Evolutionary conservation across 2,113 vertebrate species (phyloP), one percentile per base, ranked within the genome.

Genomic region (Chunga burmeisteri): DNA sequence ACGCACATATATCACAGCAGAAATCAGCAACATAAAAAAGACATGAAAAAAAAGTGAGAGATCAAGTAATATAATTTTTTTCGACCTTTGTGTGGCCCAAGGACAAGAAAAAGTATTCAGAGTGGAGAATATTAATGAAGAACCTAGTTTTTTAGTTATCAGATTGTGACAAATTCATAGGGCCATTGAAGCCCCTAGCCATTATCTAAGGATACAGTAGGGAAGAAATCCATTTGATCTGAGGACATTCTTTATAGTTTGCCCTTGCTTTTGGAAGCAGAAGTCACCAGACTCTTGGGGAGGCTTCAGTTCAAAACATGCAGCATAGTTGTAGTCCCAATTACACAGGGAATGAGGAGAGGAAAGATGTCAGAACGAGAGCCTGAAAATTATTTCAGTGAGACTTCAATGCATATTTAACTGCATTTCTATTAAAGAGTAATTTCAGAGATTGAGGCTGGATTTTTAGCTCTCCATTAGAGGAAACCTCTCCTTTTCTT

Each of bases 181-280:
- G 53, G 17, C 49, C 44, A 34, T 11, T 87, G 91, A 94, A 96
- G 47, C 27, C 52, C 36, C 52, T 23, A 89, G 83, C 15, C 68
- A 67, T 71, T 81, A 78, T 91, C 34, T 6, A 79, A 61, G 50
- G 46, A 72, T 79, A 61, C 9, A 65, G 49, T 15, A 53, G 40
- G 46, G 40, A 87, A 95, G 65, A 88, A 89, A 86, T 72, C 7
- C 38, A 89, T 94, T 96, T 96, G 88, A 91, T 95, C 88, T 93
- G 70, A 89, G 65, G 62, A 72, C 38, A 53, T 68, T 61, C 74
- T 94, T 94, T 97, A 61, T 73, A 94, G 93, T 87, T 79, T 91
- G 66, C 58, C 93, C 89, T 97, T 95, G 77, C 68, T 91, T 96
- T 94, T 89, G 73, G 94, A 97, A 94, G 36, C 30, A 92, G 72